Conservation (phyloP, 2,797 vertebrate species). For the Arnoldichthys spilopterus region DNA sequence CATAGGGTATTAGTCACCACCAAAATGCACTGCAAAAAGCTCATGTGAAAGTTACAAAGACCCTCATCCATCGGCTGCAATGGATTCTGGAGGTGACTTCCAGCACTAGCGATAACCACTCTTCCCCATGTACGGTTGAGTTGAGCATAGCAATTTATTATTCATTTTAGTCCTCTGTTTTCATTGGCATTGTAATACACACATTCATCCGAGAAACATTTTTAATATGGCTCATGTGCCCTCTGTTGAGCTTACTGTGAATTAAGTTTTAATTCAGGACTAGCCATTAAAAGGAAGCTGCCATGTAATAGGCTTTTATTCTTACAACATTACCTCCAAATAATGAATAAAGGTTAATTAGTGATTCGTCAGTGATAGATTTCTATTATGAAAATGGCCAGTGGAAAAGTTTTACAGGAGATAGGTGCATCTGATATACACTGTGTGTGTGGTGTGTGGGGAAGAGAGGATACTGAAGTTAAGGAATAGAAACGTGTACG, state of each 20-base stretch:
- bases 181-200: constrained; percentile 56
- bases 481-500: background rate
- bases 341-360: constrained; percentile 48
- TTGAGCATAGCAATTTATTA: constrained; percentile 62
- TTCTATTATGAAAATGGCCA: constrained; percentile 12
- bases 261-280: constrained; percentile 64
- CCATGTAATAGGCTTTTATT: constrained; percentile 22
- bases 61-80: constrained; percentile 16
- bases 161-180: constrained; percentile 64
- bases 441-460: background rate
- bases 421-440: constrained; percentile 3
- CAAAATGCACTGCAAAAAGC: constrained; percentile 50
- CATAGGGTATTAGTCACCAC: constrained; percentile 61
- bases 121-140: constrained; percentile 37
- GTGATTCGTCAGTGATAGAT: constrained; percentile 31
- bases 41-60: constrained; percentile 51
- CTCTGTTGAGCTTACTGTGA: constrained; percentile 44
- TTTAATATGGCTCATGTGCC: constrained; percentile 24
- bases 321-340: constrained; percentile 37
- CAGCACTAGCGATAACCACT: constrained; percentile 40
- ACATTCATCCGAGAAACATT: constrained; percentile 54
- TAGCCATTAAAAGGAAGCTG: constrained; percentile 37
- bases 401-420: constrained; percentile 25
- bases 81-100: constrained; percentile 50
- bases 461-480: too few relatives aligned